Evolutionary conservation across 1,140 invertebrate species (phyloP).

Genomic region (Scaptomyza pallida): DNA sequence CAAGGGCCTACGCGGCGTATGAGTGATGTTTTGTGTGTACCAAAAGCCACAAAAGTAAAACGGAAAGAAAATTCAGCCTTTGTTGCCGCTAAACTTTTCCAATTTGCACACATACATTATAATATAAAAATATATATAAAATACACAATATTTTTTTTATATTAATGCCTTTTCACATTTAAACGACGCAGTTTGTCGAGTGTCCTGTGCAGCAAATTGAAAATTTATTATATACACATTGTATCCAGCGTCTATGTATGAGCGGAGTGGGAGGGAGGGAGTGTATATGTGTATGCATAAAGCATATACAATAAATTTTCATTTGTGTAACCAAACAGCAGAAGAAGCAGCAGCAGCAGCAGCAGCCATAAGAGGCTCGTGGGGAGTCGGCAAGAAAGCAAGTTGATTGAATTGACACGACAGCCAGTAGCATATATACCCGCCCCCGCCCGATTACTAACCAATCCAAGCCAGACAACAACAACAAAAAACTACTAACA

Average conservation of each 20-base stretch:
- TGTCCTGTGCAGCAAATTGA: conserved; percentile 54
- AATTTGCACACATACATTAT: conserved; percentile 44
- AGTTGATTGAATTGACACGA: conserved; percentile 75
- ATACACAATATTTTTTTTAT: conserved; percentile 17
- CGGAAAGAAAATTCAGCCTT: not conserved
- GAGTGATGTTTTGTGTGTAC: conserved; percentile 6
- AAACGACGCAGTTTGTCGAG: conserved; percentile 40
- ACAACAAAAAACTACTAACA: conserved; percentile 40
- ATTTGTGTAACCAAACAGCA: conserved; percentile 71
- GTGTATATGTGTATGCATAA: conserved; percentile 67
- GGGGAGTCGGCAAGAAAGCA: conserved; percentile 32
- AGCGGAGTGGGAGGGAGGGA: too few species aligned
- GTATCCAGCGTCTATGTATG: not conserved
- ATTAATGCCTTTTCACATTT: conserved; percentile 31
- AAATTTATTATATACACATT: conserved; percentile 42
- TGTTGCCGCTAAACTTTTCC: conserved; percentile 29
- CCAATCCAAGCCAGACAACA: conserved; percentile 31
- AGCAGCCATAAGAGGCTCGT: conserved; percentile 28
- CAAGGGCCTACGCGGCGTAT: conserved; percentile 34
- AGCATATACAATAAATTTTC: conserved; percentile 76
- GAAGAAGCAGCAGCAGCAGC: conserved; percentile 20
- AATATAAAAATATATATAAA: not conserved
- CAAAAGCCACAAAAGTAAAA: not conserved
- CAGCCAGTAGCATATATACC: conserved; percentile 10
- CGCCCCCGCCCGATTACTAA: conserved; percentile 1